Conservation (phyloP, 1,140 invertebrate species). For the Caenorhabditis elegans region WBcel235 BX284603.4:4358001-4358500, state of each 20-base stretch:
- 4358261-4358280: neutral
- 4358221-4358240: conserved; percentile 13
- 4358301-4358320: conserved; percentile 12
- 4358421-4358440: neutral
- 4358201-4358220: neutral
- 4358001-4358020: too few species aligned
- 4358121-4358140: too few species aligned
- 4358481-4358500: neutral
- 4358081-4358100: too few species aligned
- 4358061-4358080: too few species aligned
- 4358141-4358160: neutral
- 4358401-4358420: conserved; percentile 7
- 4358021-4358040: too few species aligned
- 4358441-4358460: neutral
- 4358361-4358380: neutral
- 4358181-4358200: neutral
- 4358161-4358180: neutral
- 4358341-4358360: neutral
- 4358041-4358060: too few species aligned
- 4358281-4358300: conserved; percentile 10
- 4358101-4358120: too few species aligned
- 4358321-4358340: neutral
- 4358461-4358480: neutral
- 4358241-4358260: neutral
- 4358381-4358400: conserved; percentile 2